Evolutionary conservation across 2,888 invertebrate species (phyloP), one percentile per base, ranked within the genome.

Genomic region (Thereva unica): DNA sequence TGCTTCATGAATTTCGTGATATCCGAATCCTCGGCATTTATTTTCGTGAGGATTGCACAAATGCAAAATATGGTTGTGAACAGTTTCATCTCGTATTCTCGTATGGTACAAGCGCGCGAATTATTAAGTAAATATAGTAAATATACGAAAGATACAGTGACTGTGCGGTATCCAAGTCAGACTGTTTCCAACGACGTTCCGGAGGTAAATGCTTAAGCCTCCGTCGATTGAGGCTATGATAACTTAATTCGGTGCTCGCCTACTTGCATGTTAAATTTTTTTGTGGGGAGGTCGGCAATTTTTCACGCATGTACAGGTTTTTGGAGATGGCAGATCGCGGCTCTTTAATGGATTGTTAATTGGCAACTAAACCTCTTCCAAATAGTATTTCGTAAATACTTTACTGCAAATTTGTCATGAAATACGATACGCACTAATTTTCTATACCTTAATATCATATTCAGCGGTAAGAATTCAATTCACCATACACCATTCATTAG

Each of bases 1-100:
- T 76, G 75, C 38, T 75, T 75, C 72, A 80, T 74, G 45, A 78
- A 76, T 54, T 76, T 78, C 1, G 75, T 75, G 2, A 78, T 74
- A 41, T 76, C 77, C 5, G 78, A 74, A 45, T 79, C 79, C 53
- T 70, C 71, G 4, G 72, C 72, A 37, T 55, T 56, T 1, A n/a
- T 35, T 7, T 9, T n/a, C n/a, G 44, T 23, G 34, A 56, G 23
- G 23, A 23, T 23, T 23, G 23, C 23, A 23, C 23, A 23, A 23
- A 23, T 23, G 23, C 23, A 23, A 23, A 23, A 23, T 1, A 23
- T 23, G 23, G 23, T 23, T 23, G 23, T 23, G 2, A 23, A 23
- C 23, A 23, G 23, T 23, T 23, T 23, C 23, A 23, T 23, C n/a
- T n/a, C 2, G 23, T 23, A 23, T 23, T 23, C n/a, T n/a, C n/a